These are phyloP conservation scores for Scaptomyza graminum DNA, from an alignment of 1,140 invertebrate genomes.

Conservation along the genomic window DNA sequence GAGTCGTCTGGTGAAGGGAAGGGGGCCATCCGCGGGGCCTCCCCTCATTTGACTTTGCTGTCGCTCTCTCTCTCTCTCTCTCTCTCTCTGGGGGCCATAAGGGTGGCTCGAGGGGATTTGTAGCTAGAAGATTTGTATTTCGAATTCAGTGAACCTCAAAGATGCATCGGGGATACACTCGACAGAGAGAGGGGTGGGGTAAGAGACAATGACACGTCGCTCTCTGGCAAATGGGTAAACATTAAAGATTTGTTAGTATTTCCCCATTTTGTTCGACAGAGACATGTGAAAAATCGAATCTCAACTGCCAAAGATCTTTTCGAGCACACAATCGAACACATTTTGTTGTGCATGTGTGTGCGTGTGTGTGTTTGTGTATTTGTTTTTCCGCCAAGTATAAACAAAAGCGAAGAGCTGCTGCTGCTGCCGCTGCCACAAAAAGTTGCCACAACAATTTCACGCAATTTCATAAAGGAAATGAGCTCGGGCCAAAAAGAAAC, in stretches of 20 bases:
- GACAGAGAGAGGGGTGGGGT: neutral
- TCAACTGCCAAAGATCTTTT: slow-evolving; percentile 42
- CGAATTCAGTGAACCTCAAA: slow-evolving; percentile 22
- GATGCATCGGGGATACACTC: neutral
- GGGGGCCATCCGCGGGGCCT: neutral
- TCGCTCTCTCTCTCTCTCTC: neutral
- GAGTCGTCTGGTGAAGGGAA: neutral
- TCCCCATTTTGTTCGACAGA: slow-evolving; percentile 27
- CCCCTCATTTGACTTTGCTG: slow-evolving; percentile 2
- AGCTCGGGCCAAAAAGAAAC: slow-evolving; percentile 28
- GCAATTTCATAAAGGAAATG: slow-evolving; percentile 42
- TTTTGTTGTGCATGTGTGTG: slow-evolving; percentile 5
- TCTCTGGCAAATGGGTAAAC: slow-evolving; percentile 36
- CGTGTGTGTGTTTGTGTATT: slow-evolving; percentile 10
- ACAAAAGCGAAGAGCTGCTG: slow-evolving; percentile 33
- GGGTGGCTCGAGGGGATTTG: slow-evolving; percentile 9
- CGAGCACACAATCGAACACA: slow-evolving; percentile 44
- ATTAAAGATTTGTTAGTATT: slow-evolving; percentile 42
- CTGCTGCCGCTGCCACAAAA: slow-evolving; percentile 16
- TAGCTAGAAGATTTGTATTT: slow-evolving; percentile 9
- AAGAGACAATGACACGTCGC: slow-evolving; percentile 27
- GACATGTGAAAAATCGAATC: slow-evolving; percentile 53
- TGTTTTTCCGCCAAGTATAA: slow-evolving; percentile 61
- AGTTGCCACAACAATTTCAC: slow-evolving; percentile 54
- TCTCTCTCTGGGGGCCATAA: neutral